Percentiles rank a stretch among this genome's conserved stretches.
These are phyloP conservation scores for Hofmannophila pseudospretella DNA, from an alignment of 2,888 invertebrate genomes.

Conservation along the genomic window DNA sequence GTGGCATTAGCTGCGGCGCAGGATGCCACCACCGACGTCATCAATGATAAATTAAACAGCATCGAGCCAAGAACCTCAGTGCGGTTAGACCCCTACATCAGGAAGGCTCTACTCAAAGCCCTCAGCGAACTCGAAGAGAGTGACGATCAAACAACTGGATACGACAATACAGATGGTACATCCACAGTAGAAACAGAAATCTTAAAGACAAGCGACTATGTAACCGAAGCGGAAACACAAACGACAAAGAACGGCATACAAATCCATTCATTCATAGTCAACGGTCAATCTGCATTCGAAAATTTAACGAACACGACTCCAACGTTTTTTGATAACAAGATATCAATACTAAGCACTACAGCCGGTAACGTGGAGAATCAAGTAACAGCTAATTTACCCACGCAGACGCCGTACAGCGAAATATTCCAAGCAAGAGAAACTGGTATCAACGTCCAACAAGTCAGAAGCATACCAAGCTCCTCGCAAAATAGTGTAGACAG, in stretches of 20 bases:
- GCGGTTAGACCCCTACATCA: conserved; percentile 84
- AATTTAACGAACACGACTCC: conserved; percentile 49
- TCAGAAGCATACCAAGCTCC: conserved; percentile 53
- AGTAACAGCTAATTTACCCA: conserved; percentile 52
- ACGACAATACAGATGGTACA: conserved; percentile 44
- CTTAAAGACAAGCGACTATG: conserved; percentile 49
- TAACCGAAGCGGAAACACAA: conserved; percentile 37
- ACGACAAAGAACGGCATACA: conserved; percentile 54
- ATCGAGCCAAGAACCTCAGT: conserved; percentile 73
- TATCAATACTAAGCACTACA: conserved; percentile 63
- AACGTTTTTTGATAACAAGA: conserved; percentile 53
- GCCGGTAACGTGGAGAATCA: conserved; percentile 69
- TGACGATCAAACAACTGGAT: conserved; percentile 58
- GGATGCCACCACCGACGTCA: conserved; percentile 40
- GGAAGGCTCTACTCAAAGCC: conserved; percentile 86
- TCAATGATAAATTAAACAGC: conserved; percentile 58
- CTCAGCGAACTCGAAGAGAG: conserved; percentile 86
- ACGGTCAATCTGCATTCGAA: conserved; percentile 62
- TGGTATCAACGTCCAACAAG: conserved; percentile 51
- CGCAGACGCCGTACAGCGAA: conserved; percentile 56
- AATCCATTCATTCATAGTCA: conserved; percentile 77
- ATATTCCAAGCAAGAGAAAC: conserved; percentile 61
- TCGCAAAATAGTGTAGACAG: conserved; percentile 35
- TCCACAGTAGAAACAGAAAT: conserved; percentile 55
- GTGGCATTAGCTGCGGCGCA: conserved; percentile 42